A percentile compares a stretch with the other conserved stretches of the same genome.
Conservation (phyloP, 2,888 invertebrate genomes). For the Acleris sparsana region DNA sequence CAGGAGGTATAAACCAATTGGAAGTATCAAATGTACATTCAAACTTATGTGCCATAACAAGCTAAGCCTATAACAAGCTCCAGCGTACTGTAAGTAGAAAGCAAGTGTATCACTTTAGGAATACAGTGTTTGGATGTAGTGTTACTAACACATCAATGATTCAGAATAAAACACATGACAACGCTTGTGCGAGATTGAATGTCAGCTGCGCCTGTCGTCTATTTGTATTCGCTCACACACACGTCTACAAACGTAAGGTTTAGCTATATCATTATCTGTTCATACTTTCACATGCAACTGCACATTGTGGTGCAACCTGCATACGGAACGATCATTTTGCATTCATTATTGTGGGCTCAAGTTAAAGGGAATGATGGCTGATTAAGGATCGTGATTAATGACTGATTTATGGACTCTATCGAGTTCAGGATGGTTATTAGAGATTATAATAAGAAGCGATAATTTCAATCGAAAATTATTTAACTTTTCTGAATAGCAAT, state of each 20-base stretch:
- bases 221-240: too few relatives aligned
- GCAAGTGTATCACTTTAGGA: background rate
- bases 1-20: background rate
- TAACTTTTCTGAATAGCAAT: too few relatives aligned
- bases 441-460: too few relatives aligned
- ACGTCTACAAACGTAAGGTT: too few relatives aligned
- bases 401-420: background rate
- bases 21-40: constrained; percentile 17
- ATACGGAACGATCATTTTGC: constrained; percentile 54
- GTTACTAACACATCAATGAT: too few relatives aligned
- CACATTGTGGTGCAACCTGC: constrained; percentile 48
- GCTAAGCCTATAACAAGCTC: constrained; percentile 10
- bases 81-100: constrained; percentile 11
- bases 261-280: constrained; percentile 5
- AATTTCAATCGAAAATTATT: too few relatives aligned
- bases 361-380: constrained; percentile 27
- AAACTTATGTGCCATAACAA: constrained; percentile 9
- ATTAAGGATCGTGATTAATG: background rate
- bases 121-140: too few relatives aligned
- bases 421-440: too few relatives aligned
- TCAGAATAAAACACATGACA: too few relatives aligned
- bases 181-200: too few relatives aligned
- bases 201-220: too few relatives aligned
- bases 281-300: constrained; percentile 40
- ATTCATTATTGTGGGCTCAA: constrained; percentile 49